A percentile compares a stretch with the other conserved stretches of the same genome.
Evolutionary conservation across 2,888 invertebrate species (phyloP).

Genomic region (Podabrus alpinus): DNA sequence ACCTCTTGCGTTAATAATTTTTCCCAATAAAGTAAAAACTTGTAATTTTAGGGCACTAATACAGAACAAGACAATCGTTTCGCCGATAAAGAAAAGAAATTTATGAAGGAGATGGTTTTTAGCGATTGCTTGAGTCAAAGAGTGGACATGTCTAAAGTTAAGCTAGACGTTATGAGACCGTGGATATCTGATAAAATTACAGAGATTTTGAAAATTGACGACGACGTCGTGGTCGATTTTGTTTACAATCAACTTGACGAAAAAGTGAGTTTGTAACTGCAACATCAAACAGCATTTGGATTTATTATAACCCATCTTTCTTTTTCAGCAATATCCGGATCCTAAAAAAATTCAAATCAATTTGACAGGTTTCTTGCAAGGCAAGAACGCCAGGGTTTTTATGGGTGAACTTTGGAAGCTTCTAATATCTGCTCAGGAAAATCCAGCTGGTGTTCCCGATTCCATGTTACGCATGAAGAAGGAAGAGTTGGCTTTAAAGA

Average conservation of each 20-base stretch:
- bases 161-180: slow-evolving; percentile 95
- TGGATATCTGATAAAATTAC: slow-evolving; percentile 98
- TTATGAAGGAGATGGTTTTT: slow-evolving; percentile 98
- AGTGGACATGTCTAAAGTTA: slow-evolving; percentile 98
- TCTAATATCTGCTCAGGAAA: slow-evolving; percentile 92
- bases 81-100: slow-evolving; percentile 98
- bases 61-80: slow-evolving; percentile 99
- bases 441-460: slow-evolving; percentile 93
- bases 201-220: slow-evolving; percentile 95
- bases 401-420: slow-evolving; percentile 98
- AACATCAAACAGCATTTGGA: slow-evolving; percentile 6
- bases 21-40: background rate
- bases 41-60: slow-evolving; percentile 82
- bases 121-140: slow-evolving; percentile 91
- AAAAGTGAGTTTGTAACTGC: slow-evolving; percentile 65
- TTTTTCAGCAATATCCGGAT: slow-evolving; percentile 80
- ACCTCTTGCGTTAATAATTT: background rate
- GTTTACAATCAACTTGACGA: slow-evolving; percentile 98
- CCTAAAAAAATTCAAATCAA: slow-evolving; percentile 99
- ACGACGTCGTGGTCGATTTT: slow-evolving; percentile 98
- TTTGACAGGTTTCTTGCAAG: slow-evolving; percentile 97
- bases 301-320: slow-evolving; percentile 31
- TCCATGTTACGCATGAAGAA: slow-evolving; percentile 94
- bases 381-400: slow-evolving; percentile 95
- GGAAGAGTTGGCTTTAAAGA: slow-evolving; percentile 90